These are phyloP conservation scores for Rhinella marina DNA, from an alignment of 2,797 vertebrate genomes.

Conservation along the genomic window DNA sequence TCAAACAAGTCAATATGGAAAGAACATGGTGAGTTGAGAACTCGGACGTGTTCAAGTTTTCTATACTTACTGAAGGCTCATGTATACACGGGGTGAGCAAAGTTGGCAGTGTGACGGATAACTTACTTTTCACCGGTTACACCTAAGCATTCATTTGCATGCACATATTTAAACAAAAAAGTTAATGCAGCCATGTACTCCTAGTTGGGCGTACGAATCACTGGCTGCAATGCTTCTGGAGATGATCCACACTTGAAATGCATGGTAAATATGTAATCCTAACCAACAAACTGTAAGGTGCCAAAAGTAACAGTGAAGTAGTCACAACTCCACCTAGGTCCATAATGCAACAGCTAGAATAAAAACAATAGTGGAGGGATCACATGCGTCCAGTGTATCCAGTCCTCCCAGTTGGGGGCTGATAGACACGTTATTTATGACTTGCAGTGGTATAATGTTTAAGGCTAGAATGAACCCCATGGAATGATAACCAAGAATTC, in stretches of 20 bases:
- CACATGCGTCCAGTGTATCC: not conserved
- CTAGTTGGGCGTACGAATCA: not conserved
- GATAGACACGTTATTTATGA: not conserved
- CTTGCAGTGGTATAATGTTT: constrained; percentile 10
- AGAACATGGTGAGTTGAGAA: not conserved
- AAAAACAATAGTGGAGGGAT: not conserved
- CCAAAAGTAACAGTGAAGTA: constrained; percentile 8
- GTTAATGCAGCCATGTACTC: not conserved
- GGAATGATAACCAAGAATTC: constrained; percentile 6
- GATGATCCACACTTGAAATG: constrained; percentile 13
- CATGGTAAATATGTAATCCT: not conserved
- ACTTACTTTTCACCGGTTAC: not conserved
- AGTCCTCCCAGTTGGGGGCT: not conserved
- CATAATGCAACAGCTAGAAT: not conserved
- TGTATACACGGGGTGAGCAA: not conserved
- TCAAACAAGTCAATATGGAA: constrained; percentile 11
- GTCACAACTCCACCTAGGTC: constrained; percentile 2
- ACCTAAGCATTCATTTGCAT: not conserved
- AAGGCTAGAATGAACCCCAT: constrained; percentile 1
- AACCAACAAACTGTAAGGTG: constrained; percentile 3
- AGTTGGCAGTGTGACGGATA: constrained; percentile 16
- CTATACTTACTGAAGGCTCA: not conserved
- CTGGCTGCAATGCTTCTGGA: not conserved
- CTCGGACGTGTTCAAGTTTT: not conserved
- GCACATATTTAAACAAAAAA: not conserved